Evolutionary conservation across 2,797 vertebrate species (phyloP), one percentile per base, ranked within the genome.

Genomic region (Poecilia picta): DNA sequence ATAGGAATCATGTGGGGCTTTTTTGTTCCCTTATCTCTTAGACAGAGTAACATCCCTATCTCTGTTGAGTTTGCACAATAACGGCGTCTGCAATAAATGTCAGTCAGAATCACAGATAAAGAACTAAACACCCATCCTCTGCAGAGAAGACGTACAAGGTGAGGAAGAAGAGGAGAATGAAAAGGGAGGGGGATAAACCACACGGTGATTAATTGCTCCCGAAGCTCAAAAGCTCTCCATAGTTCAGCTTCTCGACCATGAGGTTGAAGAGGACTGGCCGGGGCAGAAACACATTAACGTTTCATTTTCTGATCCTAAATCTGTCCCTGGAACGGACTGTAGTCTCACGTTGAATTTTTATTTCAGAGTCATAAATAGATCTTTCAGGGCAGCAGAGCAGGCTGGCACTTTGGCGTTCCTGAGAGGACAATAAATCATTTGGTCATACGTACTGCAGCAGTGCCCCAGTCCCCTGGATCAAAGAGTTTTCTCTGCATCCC

Each of bases 391-490:
- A 73, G 82, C 82, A 86, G 78, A 83, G 80, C 18, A 20, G 76
- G 77, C 68, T 82, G 81, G 85, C 39, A 45, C 82, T 89, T 88
- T 81, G 77, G 62, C 82, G 82, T 81, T 86, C 84, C 85, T 41
- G 81, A 75, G 83, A 88, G 83, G 84, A 81, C 80, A 80, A 89
- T 88, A 91, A 91, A 90, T 92, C 85, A 89, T 75, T 89, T 71
- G 78, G 80, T 88, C 84, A 78, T 79, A 80, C 25, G 2, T 81
- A 36, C 36, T 46, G 77, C 49, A 76, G 81, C 75, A 68, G 45
- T 1, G 49, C 77, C 74, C n/a, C 10, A 36, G 64, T 70, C 81
- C 62, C 51, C 51, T 8, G 53, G 83, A 87, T 90, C 86, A 87
- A 86, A 87, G 80, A 84, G 85, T 85, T 72, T 77, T 64, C 78